Conservation (phyloP, 2,888 invertebrate species). For the Callyntrura sp. region DNA sequence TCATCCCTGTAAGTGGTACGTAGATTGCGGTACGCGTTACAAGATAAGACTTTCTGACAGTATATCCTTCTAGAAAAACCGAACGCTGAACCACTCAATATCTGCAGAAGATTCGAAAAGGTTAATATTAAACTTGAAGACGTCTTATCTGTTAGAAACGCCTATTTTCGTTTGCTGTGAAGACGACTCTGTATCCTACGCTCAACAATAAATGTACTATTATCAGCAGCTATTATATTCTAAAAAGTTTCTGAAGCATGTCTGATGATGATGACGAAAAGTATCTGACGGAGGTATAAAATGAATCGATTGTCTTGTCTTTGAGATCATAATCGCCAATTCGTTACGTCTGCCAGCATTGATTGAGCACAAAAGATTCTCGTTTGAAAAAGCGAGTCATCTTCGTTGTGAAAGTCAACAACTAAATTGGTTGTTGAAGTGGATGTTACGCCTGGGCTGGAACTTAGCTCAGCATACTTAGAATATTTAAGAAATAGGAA, state of each 20-base stretch:
- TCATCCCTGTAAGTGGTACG: slow-evolving; percentile 53
- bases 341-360: slow-evolving; percentile 70
- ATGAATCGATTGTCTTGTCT: slow-evolving; percentile 72
- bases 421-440: slow-evolving; percentile 8
- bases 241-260: slow-evolving; percentile 59
- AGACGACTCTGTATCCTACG: too few relatives aligned
- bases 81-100: too few relatives aligned
- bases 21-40: too few relatives aligned
- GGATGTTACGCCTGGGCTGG: background rate
- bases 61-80: too few relatives aligned
- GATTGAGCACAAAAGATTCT: slow-evolving; percentile 15
- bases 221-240: too few relatives aligned
- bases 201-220: too few relatives aligned
- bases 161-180: too few relatives aligned
- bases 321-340: slow-evolving; percentile 73
- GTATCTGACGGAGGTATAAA: slow-evolving; percentile 59
- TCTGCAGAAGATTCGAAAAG: background rate
- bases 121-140: background rate
- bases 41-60: too few relatives aligned
- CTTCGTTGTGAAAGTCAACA: slow-evolving; percentile 40
- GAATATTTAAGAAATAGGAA: too few relatives aligned
- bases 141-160: too few relatives aligned
- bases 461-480: background rate
- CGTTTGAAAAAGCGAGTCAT: slow-evolving; percentile 36
- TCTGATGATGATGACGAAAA: slow-evolving; percentile 35